A percentile compares a stretch with the other conserved stretches of the same genome.
Conservation (phyloP, 2,113 vertebrate species). For the Eurystomus gularis region DNA sequence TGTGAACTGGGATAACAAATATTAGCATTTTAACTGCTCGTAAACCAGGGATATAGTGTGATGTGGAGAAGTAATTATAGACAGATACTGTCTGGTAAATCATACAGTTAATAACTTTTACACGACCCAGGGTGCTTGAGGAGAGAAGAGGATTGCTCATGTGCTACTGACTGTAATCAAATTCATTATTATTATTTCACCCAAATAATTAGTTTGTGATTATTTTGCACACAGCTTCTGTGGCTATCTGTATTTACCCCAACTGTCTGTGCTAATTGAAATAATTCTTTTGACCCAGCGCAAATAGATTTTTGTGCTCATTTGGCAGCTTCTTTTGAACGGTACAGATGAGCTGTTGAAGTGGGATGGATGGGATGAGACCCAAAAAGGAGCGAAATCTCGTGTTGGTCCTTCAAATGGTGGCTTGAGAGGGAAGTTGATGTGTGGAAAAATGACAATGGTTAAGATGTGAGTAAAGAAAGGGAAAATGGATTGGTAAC, state of each 20-base stretch:
- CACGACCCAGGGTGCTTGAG: background rate
- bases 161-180: background rate
- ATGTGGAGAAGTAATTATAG: background rate
- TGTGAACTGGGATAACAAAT: background rate
- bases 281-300: background rate
- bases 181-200: background rate
- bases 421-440: background rate
- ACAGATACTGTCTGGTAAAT: background rate
- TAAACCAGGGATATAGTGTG: background rate
- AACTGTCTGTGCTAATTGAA: background rate
- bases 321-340: background rate
- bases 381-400: background rate
- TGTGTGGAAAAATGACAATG: background rate
- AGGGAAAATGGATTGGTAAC: background rate
- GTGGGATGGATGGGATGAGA: background rate
- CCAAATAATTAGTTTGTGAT: background rate
- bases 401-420: background rate
- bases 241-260: background rate
- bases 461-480: background rate
- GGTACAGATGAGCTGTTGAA: background rate
- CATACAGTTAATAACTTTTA: background rate
- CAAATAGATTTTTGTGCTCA: background rate
- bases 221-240: background rate
- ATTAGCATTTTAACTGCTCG: conserved; percentile 1
- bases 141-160: background rate